A percentile compares a stretch with the other conserved stretches of the same genome.
phyloP scores from a whole-genome alignment of 2,797 vertebrate species.

The Cyclopterus lumpus region DNA sequence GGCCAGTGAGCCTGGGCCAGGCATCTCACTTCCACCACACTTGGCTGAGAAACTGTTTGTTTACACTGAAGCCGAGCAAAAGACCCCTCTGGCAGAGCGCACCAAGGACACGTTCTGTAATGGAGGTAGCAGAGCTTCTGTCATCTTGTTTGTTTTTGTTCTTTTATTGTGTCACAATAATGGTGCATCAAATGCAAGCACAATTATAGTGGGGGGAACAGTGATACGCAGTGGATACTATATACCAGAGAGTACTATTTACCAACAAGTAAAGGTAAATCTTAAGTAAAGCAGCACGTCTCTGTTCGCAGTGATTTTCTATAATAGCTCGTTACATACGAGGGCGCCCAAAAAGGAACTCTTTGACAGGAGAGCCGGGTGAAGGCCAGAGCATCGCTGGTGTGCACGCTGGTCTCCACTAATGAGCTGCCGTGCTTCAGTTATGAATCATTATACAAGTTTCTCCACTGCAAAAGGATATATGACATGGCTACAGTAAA shows the following conservation, averaged over 20 bases:
- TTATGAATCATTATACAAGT: constrained; percentile 4
- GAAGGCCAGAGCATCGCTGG: not conserved
- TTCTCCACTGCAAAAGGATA: not conserved
- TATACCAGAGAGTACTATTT: too few relatives aligned
- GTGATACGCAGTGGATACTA: constrained; percentile 10
- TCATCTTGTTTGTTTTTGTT: not conserved
- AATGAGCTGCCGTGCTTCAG: constrained; percentile 40
- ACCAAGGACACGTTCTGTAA: constrained; percentile 36
- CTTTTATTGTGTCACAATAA: constrained; percentile 4
- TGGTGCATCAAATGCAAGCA: not conserved
- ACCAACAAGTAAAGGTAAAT: not conserved
- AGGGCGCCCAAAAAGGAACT: constrained; percentile 21
- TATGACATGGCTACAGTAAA: not conserved
- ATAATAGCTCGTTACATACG: constrained; percentile 26
- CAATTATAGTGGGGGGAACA: not conserved
- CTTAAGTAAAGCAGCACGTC: not conserved
- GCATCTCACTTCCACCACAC: constrained; percentile 39
- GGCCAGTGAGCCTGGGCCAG: constrained; percentile 12
- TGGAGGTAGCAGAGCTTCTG: not conserved
- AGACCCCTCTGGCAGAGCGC: constrained; percentile 15
- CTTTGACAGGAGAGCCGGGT: constrained; percentile 8
- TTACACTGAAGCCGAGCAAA: constrained; percentile 34
- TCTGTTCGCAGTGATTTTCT: not conserved
- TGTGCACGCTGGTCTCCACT: constrained; percentile 11
- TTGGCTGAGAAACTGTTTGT: constrained; percentile 44